Evolutionary conservation across 2,113 vertebrate species (phyloP).

Genomic region (Ia io): DNA sequence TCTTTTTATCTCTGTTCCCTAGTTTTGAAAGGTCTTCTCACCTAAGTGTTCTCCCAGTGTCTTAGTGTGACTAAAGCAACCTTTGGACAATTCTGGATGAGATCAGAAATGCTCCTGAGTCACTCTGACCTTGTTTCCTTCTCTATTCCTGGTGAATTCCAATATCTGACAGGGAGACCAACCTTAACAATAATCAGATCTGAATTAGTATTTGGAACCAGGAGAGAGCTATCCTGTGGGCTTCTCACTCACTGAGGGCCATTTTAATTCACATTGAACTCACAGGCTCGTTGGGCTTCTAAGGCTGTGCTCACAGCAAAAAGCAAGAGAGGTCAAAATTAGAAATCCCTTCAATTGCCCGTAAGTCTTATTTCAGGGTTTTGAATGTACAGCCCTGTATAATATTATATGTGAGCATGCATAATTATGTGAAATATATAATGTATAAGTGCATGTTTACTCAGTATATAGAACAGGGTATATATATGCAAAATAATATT

Average conservation of each 20-base stretch:
- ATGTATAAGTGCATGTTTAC: not conserved
- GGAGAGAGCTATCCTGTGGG: not conserved
- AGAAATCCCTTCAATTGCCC: not conserved
- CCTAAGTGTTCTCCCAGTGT: not conserved
- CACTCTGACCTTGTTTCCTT: not conserved
- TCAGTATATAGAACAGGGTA: not conserved
- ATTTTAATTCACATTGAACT: not conserved
- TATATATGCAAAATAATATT: not conserved
- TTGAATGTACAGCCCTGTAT: not conserved
- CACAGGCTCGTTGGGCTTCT: not conserved
- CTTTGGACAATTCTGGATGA: not conserved
- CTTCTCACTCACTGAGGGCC: not conserved
- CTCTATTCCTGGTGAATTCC: not conserved
- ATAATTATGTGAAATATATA: not conserved
- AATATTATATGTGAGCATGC: not conserved
- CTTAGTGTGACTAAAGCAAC: not conserved
- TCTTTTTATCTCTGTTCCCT: not conserved
- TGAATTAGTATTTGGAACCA: not conserved
- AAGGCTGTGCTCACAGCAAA: not conserved
- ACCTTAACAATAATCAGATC: not conserved
- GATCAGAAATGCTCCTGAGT: not conserved
- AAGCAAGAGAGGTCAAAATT: not conserved
- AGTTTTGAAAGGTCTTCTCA: not conserved
- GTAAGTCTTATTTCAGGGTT: not conserved
- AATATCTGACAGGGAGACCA: not conserved